Evolutionary conservation across 2,888 invertebrate genomes (phyloP).

Genomic region (Lasioglossum oenotherae): DNA sequence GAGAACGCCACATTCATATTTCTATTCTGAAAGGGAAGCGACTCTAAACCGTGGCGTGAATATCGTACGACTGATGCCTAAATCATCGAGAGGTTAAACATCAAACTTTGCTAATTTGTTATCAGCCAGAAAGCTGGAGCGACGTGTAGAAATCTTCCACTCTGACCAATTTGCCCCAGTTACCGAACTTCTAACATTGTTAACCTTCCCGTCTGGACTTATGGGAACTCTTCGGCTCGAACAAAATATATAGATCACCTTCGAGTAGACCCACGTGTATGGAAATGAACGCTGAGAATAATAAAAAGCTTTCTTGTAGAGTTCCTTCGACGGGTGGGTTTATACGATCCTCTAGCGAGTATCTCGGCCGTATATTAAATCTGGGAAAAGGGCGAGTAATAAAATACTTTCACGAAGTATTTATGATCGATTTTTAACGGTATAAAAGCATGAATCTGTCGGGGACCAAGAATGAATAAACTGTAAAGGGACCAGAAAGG

Average conservation of each 20-base stretch:
- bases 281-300: slow-evolving; percentile 64
- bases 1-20: not conserved
- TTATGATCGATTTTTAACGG: slow-evolving; percentile 40
- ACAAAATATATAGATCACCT: slow-evolving; percentile 78
- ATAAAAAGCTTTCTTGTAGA: slow-evolving; percentile 60
- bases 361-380: slow-evolving; percentile 59
- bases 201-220: slow-evolving; percentile 75
- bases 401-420: slow-evolving; percentile 47
- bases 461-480: not conserved
- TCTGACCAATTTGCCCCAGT: slow-evolving; percentile 78
- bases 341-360: slow-evolving; percentile 32
- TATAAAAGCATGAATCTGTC: not conserved
- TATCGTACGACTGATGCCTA: slow-evolving; percentile 36
- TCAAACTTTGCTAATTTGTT: slow-evolving; percentile 73
- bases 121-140: slow-evolving; percentile 62
- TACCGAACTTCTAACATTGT: slow-evolving; percentile 77
- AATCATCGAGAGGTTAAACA: slow-evolving; percentile 72
- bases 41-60: slow-evolving; percentile 15
- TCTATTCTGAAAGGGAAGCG: not conserved
- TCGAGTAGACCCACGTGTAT: slow-evolving; percentile 50
- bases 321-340: slow-evolving; percentile 42
- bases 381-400: slow-evolving; percentile 16
- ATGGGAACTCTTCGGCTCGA: slow-evolving; percentile 63
- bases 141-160: slow-evolving; percentile 64
- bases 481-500: not conserved